phyloP scores from a whole-genome alignment of 2,113 vertebrate genomes.

The Semnornis frantzii region DNA sequence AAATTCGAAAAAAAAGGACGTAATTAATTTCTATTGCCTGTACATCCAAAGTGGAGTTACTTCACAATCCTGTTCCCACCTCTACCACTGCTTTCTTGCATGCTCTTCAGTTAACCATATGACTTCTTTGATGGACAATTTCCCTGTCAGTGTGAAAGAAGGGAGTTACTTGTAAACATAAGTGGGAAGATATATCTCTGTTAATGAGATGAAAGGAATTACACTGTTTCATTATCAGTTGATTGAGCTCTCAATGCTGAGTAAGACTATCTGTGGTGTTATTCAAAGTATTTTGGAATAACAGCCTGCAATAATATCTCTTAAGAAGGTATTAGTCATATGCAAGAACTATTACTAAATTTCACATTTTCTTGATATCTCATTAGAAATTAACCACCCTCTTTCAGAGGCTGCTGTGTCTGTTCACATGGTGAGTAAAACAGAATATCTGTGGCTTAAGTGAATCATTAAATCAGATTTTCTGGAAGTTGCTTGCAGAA shows the following conservation, averaged over 20 bases:
- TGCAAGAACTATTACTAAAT: not conserved
- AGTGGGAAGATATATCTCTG: not conserved
- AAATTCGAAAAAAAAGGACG: not conserved
- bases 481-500: not conserved
- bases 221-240: not conserved
- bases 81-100: not conserved
- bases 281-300: not conserved
- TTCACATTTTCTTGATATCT: not conserved
- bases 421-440: not conserved
- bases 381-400: not conserved
- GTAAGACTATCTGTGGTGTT: not conserved
- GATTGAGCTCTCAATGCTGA: not conserved
- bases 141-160: not conserved
- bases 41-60: not conserved
- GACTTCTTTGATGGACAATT: not conserved
- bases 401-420: not conserved
- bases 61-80: not conserved
- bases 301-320: not conserved
- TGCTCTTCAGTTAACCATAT: not conserved
- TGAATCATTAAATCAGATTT: not conserved
- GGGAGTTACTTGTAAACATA: not conserved
- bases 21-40: not conserved
- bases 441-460: not conserved
- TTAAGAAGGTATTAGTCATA: constrained; percentile 2
- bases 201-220: constrained; percentile 18